Conservation (phyloP, 1,140 invertebrate species). For the Daktulosphaira vitifoliae region DNA sequence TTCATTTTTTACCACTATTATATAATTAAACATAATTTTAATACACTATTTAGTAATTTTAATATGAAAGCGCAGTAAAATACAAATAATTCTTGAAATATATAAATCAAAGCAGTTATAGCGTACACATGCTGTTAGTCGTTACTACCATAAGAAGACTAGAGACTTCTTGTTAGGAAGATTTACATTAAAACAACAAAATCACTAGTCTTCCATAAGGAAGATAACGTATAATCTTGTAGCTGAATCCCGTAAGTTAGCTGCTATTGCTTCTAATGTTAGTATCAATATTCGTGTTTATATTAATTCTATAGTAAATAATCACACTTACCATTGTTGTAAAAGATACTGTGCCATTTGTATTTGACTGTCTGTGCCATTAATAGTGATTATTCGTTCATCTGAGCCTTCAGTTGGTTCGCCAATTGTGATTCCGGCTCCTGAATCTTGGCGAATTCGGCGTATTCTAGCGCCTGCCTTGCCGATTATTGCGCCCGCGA, state of each 20-base stretch:
- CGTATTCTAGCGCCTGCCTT: conserved; percentile 89
- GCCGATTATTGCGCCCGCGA: conserved; percentile 97
- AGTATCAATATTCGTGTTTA: not conserved
- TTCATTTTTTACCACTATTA: too few relatives aligned
- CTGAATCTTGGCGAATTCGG: conserved; percentile 86
- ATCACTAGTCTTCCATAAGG: conserved; percentile 99
- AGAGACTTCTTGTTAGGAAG: conserved; percentile 92
- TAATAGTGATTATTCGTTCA: conserved; percentile 95
- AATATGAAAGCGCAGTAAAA: too few relatives aligned
- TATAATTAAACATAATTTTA: too few relatives aligned
- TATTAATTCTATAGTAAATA: conserved; percentile 28
- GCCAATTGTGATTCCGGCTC: conserved; percentile 91
- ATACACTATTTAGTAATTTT: too few relatives aligned
- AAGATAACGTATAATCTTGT: conserved; percentile 45
- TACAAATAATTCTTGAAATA: too few relatives aligned
- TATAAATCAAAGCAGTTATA: conserved; percentile 26
- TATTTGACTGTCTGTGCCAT: conserved; percentile 81
- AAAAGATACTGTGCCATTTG: conserved; percentile 95
- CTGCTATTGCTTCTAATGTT: conserved; percentile 25
- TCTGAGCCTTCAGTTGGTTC: conserved; percentile 81
- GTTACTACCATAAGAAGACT: conserved; percentile 43
- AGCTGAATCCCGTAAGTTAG: conserved; percentile 19
- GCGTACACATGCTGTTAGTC: conserved; percentile 29
- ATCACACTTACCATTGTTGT: conserved; percentile 68
- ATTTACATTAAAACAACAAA: conserved; percentile 86